phyloP scores from a whole-genome alignment of 2,797 vertebrate species.

The Phyllotis vaccarum region DNA sequence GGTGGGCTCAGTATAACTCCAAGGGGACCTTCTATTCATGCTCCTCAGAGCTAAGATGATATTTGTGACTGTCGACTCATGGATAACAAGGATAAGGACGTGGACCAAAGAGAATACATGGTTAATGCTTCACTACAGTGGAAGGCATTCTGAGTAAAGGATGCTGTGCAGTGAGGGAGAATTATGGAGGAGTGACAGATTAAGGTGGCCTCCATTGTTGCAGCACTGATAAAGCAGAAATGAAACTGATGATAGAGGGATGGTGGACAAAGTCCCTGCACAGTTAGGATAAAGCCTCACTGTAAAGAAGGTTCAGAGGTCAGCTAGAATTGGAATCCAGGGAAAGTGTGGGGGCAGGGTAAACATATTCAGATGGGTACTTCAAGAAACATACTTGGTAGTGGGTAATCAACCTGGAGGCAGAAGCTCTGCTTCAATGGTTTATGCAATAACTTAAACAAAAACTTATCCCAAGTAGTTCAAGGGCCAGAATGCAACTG shows the following conservation, averaged over 20 bases:
- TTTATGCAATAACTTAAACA: not conserved
- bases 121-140: not conserved
- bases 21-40: not conserved
- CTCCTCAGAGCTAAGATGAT: not conserved
- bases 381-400: not conserved
- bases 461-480: not conserved
- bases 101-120: not conserved
- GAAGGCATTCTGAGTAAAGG: not conserved
- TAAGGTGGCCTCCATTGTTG: not conserved
- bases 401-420: not conserved
- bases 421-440: not conserved
- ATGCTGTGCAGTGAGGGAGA: not conserved
- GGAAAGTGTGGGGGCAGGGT: not conserved
- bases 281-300: not conserved
- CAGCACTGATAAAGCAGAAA: not conserved
- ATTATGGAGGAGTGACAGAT: not conserved
- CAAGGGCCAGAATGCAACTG: not conserved
- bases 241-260: not conserved
- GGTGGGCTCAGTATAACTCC: not conserved
- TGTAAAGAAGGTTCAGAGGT: not conserved
- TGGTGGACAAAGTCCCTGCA: rapidly evolving
- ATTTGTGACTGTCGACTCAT: not conserved
- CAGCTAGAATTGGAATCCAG: not conserved
- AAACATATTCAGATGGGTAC: not conserved
- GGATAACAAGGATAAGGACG: not conserved